Percentiles rank a stretch among this genome's conserved stretches.
phyloP scores from a whole-genome alignment of 2,797 vertebrate species.

The Urophycis tenuis region DNA sequence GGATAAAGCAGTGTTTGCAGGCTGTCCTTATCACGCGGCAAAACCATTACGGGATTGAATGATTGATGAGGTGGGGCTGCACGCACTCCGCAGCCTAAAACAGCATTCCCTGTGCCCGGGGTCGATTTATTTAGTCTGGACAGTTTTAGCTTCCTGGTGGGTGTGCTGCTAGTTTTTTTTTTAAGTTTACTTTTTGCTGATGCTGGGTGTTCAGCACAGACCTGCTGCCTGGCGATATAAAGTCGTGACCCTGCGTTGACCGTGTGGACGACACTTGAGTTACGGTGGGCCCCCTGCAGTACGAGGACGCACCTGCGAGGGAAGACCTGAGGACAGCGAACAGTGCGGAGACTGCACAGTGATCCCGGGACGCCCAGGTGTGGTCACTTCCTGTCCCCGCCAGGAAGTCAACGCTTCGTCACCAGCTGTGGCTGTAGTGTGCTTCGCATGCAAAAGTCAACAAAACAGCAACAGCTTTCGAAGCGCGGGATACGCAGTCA shows the following conservation, averaged over 20 bases:
- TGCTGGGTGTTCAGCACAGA: background rate
- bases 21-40: background rate
- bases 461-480: background rate
- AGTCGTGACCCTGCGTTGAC: background rate
- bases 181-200: background rate
- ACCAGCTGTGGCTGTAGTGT: background rate
- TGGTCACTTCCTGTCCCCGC: background rate
- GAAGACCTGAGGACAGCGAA: background rate
- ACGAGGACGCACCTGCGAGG: background rate
- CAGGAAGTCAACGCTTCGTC: background rate
- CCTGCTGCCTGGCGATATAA: background rate
- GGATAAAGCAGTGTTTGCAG: background rate
- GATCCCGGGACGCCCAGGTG: background rate
- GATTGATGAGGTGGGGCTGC: background rate
- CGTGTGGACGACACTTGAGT: background rate
- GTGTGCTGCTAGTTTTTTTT: background rate
- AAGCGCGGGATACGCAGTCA: background rate
- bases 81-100: background rate
- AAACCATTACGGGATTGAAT: background rate
- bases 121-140: background rate
- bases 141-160: background rate
- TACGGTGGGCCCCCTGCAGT: background rate
- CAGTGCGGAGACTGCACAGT: background rate
- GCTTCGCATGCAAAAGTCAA: background rate
- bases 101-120: background rate